A percentile compares a stretch with the other conserved stretches of the same genome.
Evolutionary conservation across 1,140 invertebrate genomes (phyloP).

Genomic region (Ditylenchus dipsaci): DNA sequence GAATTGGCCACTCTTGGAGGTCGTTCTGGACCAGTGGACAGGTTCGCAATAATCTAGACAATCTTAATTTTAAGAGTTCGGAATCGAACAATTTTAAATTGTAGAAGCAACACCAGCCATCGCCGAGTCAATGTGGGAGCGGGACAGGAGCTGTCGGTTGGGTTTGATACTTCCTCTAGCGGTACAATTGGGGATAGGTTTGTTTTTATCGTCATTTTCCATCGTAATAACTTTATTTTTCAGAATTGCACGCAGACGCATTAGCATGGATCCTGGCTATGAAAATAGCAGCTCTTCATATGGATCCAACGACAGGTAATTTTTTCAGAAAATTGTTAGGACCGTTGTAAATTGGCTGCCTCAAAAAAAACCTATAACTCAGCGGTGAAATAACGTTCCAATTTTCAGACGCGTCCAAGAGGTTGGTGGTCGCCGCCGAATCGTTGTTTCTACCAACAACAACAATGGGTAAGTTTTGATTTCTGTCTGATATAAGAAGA

Average conservation of each 20-base stretch:
- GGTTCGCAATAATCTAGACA: background rate
- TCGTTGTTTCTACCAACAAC: conserved; percentile 17
- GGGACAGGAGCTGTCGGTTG: too few relatives aligned
- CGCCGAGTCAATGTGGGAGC: background rate
- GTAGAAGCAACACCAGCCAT: background rate
- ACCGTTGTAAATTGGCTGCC: background rate
- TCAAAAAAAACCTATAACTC: background rate
- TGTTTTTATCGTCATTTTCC: too few relatives aligned
- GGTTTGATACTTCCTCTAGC: too few relatives aligned
- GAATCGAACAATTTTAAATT: conserved; percentile 11
- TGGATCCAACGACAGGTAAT: conserved; percentile 10
- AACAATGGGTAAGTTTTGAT: conserved; percentile 9
- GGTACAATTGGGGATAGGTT: too few relatives aligned
- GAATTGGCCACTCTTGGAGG: conserved; percentile 23
- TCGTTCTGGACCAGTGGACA: background rate
- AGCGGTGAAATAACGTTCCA: too few relatives aligned
- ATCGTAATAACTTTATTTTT: background rate
- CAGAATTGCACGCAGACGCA: background rate
- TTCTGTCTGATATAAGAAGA: background rate
- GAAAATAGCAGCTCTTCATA: conserved; percentile 1
- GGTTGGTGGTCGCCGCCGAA: conserved; percentile 18
- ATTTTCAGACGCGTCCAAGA: conserved; percentile 26
- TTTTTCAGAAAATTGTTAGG: background rate
- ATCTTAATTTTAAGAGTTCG: background rate
- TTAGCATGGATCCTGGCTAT: background rate